Conservation (phyloP, 1,140 invertebrate genomes). For the Scaptomyza pallida region DNA sequence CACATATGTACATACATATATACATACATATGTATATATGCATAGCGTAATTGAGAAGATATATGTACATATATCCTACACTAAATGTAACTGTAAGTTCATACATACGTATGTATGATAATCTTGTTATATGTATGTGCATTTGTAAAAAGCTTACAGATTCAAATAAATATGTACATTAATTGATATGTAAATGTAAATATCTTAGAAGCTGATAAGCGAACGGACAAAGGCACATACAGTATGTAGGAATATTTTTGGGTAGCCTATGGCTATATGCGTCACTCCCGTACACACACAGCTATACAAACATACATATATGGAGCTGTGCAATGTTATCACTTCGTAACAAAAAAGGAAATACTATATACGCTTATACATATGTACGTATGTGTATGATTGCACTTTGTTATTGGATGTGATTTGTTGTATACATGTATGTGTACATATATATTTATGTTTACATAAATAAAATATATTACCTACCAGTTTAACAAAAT, state of each 20-base stretch:
- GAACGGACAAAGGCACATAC: background rate
- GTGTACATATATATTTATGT: background rate
- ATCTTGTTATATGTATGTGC: background rate
- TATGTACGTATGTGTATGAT: background rate
- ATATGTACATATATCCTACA: background rate
- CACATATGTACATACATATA: background rate
- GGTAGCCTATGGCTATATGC: background rate
- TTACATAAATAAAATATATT: constrained; percentile 4
- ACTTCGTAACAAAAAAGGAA: constrained; percentile 18
- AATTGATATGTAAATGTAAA: background rate
- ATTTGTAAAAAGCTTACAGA: background rate
- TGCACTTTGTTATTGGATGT: constrained; percentile 15
- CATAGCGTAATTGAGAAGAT: background rate
- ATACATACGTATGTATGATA: background rate
- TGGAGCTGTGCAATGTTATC: background rate
- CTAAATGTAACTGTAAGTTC: background rate
- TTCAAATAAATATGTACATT: constrained; percentile 1
- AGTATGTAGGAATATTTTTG: background rate
- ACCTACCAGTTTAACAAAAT: constrained; percentile 15
- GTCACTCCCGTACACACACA: background rate
- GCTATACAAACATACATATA: background rate
- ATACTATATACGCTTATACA: background rate
- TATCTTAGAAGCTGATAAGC: background rate
- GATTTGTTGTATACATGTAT: constrained; percentile 4
- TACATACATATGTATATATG: background rate